phyloP scores from a whole-genome alignment of 2,113 vertebrate species.

The Thymallus thymallus region DNA sequence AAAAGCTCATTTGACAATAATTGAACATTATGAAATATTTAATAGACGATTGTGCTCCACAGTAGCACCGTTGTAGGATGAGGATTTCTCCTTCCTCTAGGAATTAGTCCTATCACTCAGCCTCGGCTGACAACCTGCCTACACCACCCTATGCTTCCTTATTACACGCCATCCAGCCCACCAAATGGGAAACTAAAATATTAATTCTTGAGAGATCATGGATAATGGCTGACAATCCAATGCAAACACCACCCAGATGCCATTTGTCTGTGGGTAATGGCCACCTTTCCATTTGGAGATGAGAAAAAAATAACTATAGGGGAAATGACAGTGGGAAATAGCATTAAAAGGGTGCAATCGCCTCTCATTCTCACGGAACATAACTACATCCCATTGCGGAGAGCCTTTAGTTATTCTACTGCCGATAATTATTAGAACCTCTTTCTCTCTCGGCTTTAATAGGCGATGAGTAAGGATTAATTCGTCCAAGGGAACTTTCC shows the following conservation, averaged over 20 bases:
- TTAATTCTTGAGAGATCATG: conserved; percentile 62
- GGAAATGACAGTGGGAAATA: conserved; percentile 50
- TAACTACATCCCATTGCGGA: conserved; percentile 57
- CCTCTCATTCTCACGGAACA: conserved; percentile 59
- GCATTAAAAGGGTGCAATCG: conserved; percentile 45
- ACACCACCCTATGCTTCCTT: conserved; percentile 49
- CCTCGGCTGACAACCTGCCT: conserved; percentile 22
- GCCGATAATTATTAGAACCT: conserved; percentile 57
- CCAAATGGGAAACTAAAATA: conserved; percentile 71
- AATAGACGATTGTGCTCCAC: not conserved
- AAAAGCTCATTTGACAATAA: not conserved
- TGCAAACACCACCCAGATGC: conserved; percentile 48
- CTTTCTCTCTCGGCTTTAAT: conserved; percentile 60
- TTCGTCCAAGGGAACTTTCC: conserved; percentile 60
- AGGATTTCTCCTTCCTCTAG: conserved; percentile 15
- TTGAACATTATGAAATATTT: not conserved
- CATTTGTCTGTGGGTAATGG: conserved; percentile 64
- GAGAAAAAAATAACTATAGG: conserved; percentile 18
- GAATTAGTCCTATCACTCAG: conserved; percentile 37
- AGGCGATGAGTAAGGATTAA: conserved; percentile 69
- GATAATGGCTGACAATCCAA: conserved; percentile 43
- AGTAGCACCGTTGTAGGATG: not conserved
- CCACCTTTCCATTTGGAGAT: conserved; percentile 42
- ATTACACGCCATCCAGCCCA: conserved; percentile 53
- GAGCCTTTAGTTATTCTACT: conserved; percentile 66